Percentiles rank a stretch among this genome's conserved stretches.
Conservation (phyloP, 2,113 vertebrate species). For the Syngnathus scovelli region DNA sequence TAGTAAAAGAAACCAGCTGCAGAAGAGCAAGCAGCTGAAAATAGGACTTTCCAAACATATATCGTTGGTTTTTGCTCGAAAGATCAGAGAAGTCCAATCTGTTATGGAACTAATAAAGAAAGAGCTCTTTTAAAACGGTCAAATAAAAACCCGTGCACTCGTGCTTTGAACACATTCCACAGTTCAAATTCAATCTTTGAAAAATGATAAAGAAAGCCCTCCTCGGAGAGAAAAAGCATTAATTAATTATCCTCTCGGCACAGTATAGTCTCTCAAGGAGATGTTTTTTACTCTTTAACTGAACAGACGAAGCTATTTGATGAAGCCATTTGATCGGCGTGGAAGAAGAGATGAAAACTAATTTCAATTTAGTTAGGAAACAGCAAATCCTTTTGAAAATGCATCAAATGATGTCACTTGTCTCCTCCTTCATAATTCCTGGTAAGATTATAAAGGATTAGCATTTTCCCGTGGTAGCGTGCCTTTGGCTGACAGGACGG, state of each 20-base stretch:
- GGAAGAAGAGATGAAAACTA: not conserved
- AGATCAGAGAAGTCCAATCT: constrained; percentile 33
- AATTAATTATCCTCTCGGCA: constrained; percentile 28
- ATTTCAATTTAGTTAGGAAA: constrained; percentile 25
- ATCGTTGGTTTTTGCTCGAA: constrained; percentile 37
- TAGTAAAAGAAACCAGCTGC: constrained; percentile 51
- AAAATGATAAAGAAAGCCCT: constrained; percentile 22
- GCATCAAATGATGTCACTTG: constrained; percentile 37
- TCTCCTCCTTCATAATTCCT: constrained; percentile 47
- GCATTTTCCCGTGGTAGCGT: constrained; percentile 38
- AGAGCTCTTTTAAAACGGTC: constrained; percentile 15
- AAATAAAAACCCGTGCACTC: constrained; percentile 24
- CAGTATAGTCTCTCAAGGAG: constrained; percentile 6
- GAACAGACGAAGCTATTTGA: constrained; percentile 2
- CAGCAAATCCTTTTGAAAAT: constrained; percentile 27
- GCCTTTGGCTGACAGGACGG: constrained; percentile 53
- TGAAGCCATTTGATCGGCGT: not conserved
- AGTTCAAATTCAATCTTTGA: constrained; percentile 13
- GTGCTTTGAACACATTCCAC: constrained; percentile 13
- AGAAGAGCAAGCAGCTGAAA: constrained; percentile 45
- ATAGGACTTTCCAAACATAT: constrained; percentile 2
- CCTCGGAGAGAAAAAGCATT: constrained; percentile 9
- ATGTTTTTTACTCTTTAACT: not conserved
- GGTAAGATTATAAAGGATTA: constrained; percentile 48
- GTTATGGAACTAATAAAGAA: constrained; percentile 49